Base-by-base conservation (phyloP, 2,113 vertebrate species). In the Saiga tatarica region DNA sequence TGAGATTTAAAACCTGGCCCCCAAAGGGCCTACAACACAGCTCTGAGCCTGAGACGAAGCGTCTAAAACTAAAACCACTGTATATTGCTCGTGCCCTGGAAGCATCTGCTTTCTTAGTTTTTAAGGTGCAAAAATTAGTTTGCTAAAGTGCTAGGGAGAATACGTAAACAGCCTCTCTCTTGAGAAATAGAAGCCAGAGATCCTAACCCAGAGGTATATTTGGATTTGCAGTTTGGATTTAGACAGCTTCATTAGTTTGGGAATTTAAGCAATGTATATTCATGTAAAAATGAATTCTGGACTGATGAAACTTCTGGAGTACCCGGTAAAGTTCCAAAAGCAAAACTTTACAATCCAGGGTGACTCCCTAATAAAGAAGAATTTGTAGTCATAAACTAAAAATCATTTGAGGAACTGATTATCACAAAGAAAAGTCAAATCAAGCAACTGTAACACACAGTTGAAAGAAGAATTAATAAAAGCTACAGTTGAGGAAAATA, bases 401-500 rank as follows among this genome's bases (percentile, higher is more conserved):
- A 53, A 53, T 83, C 74, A 47, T 62, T 45, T 42, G 52, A 91
- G 23, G n/a, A 74, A 36, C 42, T 62, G n/a, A 62, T 91, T 62
- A 60, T 91, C 60, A 87, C 45, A 62, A 76, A 76, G 36, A 93
- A 39, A 19, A 53, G 7, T 53, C 21, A 87, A 5, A 59, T 82
- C 33, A 45, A 23, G 36, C 23, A 55, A n/a, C 45, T 82, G 53
- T 62, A 33, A 64, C 15, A 67, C 19, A 62, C n/a, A 53, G 42
- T 45, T 94, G 76, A 74, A 96, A 47, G 74, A 62, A 94, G 23
- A 91, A 91, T 88, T 83, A 45, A 15, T 92, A 64, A 87, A 89
- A 91, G 30, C 36, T 92, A 55, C 25, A 88, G 11, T 76, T 91
- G 39, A 83, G 21, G 28, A 81, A 81, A n/a, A 36, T 13, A 64